phyloP scores from a whole-genome alignment of 2,797 vertebrate genomes.

The Limnodromus scolopaceus region DNA sequence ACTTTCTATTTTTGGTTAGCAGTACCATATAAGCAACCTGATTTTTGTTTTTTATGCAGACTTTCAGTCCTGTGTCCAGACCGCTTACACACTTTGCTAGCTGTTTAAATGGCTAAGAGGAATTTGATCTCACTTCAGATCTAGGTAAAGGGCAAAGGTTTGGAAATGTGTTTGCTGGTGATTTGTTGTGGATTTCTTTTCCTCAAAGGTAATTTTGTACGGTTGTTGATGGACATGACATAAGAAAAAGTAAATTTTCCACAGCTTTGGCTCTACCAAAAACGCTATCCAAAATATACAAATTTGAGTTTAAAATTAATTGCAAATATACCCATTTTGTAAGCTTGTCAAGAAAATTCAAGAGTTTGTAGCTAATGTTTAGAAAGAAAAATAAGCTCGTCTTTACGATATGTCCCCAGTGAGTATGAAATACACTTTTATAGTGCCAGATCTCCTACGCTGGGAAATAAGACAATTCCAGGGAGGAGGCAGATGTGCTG shows the following conservation, averaged over 20 bases:
- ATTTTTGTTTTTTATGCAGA: slow-evolving; percentile 18
- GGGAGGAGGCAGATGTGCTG: slow-evolving; percentile 35
- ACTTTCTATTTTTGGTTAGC: slow-evolving; percentile 24
- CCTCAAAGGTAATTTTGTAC: neutral
- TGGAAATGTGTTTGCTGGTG: neutral
- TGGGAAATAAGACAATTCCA: slow-evolving; percentile 49
- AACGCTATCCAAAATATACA: neutral
- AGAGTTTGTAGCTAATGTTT: slow-evolving; percentile 32
- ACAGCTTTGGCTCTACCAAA: neutral
- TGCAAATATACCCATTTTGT: neutral
- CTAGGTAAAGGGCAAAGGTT: neutral
- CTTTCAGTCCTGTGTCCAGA: neutral
- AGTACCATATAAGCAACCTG: slow-evolving; percentile 5
- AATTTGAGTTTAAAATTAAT: neutral
- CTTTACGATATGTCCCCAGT: slow-evolving; percentile 56
- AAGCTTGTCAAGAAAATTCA: neutral
- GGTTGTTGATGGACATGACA: neutral
- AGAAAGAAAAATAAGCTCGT: slow-evolving; percentile 50
- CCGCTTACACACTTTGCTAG: neutral
- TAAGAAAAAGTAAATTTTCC: neutral
- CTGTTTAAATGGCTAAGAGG: neutral
- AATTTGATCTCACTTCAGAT: neutral
- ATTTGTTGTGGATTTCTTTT: neutral
- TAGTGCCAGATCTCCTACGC: neutral
- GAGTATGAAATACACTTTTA: slow-evolving; percentile 6